Conservation (phyloP, 2,888 invertebrate genomes). For the Cephonodes hylas region DNA sequence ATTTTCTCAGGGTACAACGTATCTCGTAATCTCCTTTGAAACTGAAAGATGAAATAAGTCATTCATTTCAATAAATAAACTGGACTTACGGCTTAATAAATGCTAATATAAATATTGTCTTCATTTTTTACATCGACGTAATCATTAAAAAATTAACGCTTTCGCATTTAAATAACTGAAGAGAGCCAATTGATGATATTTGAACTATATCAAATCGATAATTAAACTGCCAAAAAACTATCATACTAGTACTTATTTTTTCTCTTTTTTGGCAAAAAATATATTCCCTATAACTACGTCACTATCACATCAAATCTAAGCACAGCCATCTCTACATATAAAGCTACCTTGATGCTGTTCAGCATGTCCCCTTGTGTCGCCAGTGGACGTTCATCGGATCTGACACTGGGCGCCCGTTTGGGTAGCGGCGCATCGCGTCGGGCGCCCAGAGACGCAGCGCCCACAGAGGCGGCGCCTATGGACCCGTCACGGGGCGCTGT, state of each 20-base stretch:
- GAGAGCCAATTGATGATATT: too few relatives aligned
- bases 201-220: too few relatives aligned
- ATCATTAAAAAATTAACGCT: background rate
- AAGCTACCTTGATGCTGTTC: constrained; percentile 73
- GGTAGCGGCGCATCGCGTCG: constrained; percentile 52
- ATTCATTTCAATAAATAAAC: background rate
- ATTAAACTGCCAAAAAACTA: too few relatives aligned
- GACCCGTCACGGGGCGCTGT: constrained; percentile 44
- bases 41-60: constrained; percentile 40
- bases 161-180: too few relatives aligned
- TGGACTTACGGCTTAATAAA: too few relatives aligned
- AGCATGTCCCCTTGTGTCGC: constrained; percentile 82
- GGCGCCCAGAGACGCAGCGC: constrained; percentile 59
- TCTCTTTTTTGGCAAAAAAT: too few relatives aligned
- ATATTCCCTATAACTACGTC: too few relatives aligned
- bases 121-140: too few relatives aligned
- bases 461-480: constrained; percentile 42
- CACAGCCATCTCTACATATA: too few relatives aligned
- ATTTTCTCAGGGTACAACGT: constrained; percentile 40
- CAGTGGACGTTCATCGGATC: constrained; percentile 63
- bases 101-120: too few relatives aligned
- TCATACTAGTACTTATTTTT: too few relatives aligned
- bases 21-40: constrained; percentile 62
- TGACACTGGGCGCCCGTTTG: constrained; percentile 57
- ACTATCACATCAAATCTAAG: too few relatives aligned